Evolutionary conservation across 2,113 vertebrate genomes (phyloP), one percentile per base, ranked within the genome.

Genomic region (Gymnocephalus cernua): DNA sequence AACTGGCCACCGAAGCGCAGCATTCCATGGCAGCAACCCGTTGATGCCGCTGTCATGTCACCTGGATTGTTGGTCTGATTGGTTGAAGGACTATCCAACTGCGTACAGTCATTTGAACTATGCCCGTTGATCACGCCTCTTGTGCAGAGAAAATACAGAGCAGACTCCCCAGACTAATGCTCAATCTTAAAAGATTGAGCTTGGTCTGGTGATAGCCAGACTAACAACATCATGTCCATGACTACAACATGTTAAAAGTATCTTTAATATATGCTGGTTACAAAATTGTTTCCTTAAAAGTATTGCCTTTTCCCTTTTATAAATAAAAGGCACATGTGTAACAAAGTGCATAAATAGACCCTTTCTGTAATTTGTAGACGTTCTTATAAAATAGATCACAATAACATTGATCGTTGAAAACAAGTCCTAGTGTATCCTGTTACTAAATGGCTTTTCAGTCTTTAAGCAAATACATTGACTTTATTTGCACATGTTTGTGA

Each of bases 211-310:
- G n/a, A n/a, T n/a, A n/a, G n/a, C n/a, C n/a, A n/a, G n/a, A n/a
- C n/a, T n/a, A 84, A 51, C 81, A 84, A 4, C 38, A 57, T 9
- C 10, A 6, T 47, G 18, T 21, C 14, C 4, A 35, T 4, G 2
- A 67, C 6, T 27, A 21, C 57, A 38, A 25, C 16, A 50, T 23
- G 14, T 72, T 51, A 41, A 47, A 72, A 38, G 5, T 15, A 51
- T 45, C 16, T 81, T 86, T 59, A 44, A 47, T 78, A 58, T 19
- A 23, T 1, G 13, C 21, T 54, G 14, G 21, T 32, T 51, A 29
- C 13, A 80, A 58, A 64, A 62, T 1, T 1, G 19, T 12, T 11
- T 4, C 18, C 48, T 57, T 80, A 10, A 74, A 74, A 80, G 15
- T 18, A 58, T 51, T 59, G 9, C 6, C 6, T 68, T 75, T 51